Conservation (phyloP, 2,888 invertebrate species). For the Leptarthrus brevirostris region DNA sequence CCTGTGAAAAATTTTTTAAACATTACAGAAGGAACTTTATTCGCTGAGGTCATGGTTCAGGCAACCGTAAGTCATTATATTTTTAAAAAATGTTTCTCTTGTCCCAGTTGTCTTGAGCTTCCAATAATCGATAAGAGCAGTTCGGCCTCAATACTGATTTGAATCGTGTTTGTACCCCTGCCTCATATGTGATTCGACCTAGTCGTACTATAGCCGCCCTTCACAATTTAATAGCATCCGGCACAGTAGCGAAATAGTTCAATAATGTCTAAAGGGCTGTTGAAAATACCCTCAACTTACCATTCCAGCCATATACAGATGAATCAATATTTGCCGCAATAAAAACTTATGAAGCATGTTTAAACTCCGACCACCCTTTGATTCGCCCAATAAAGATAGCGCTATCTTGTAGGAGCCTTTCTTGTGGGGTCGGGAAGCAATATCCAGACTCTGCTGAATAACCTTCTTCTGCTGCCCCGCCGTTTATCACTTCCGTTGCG, state of each 20-base stretch:
- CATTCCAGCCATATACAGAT: not conserved
- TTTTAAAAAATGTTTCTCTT: conserved; percentile 13
- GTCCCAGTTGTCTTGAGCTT: not conserved
- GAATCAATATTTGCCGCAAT: conserved; percentile 46
- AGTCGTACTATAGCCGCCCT: conserved; percentile 25
- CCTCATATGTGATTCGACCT: conserved; percentile 21
- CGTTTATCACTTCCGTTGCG: not conserved
- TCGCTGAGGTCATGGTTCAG: conserved; percentile 42
- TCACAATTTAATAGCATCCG: conserved; percentile 40
- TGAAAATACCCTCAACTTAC: conserved; percentile 3
- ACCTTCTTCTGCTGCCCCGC: not conserved
- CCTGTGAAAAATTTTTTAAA: no score
- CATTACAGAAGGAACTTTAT: conserved; percentile 27
- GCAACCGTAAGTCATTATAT: conserved; percentile 23
- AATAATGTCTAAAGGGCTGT: conserved; percentile 19
- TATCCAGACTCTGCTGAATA: conserved; percentile 9
- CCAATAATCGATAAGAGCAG: conserved; percentile 25
- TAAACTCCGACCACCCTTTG: conserved; percentile 28
- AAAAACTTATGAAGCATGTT: conserved; percentile 48
- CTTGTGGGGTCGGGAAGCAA: not conserved
- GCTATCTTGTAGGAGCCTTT: conserved; percentile 20
- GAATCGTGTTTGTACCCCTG: not conserved
- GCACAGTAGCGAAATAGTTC: conserved; percentile 27
- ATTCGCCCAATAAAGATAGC: not conserved
- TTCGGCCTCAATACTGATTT: conserved; percentile 5